A percentile compares a stretch with the other conserved stretches of the same genome.
These are phyloP conservation scores for Pyrocoelia pectoralis DNA, from an alignment of 2,888 invertebrate species.

Conservation along the genomic window DNA sequence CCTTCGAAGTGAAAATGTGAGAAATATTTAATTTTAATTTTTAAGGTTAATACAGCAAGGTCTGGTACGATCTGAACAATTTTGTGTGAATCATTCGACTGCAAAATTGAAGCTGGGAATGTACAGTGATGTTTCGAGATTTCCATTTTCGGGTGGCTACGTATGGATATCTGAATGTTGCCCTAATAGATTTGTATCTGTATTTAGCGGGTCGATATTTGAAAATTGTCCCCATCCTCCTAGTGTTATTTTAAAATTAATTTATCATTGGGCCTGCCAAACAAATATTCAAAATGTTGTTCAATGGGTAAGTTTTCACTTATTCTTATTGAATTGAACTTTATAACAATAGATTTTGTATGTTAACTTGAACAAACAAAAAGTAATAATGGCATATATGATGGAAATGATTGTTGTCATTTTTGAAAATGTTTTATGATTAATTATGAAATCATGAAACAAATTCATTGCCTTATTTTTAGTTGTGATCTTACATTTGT, in stretches of 20 bases:
- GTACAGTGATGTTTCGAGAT: slow-evolving; percentile 85
- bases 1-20: neutral
- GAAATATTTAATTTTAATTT: slow-evolving; percentile 14
- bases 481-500: too few relatives aligned
- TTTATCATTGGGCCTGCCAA: slow-evolving; percentile 93
- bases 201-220: slow-evolving; percentile 87
- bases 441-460: too few relatives aligned
- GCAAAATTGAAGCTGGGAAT: slow-evolving; percentile 81
- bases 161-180: slow-evolving; percentile 93
- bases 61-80: slow-evolving; percentile 80
- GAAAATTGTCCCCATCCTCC: slow-evolving; percentile 88
- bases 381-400: too few relatives aligned
- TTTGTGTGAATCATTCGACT: slow-evolving; percentile 73
- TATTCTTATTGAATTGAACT: too few relatives aligned
- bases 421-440: too few relatives aligned
- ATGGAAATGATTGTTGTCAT: too few relatives aligned
- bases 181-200: slow-evolving; percentile 83
- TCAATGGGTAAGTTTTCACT: slow-evolving; percentile 76
- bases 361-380: too few relatives aligned
- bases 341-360: too few relatives aligned
- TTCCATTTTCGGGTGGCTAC: slow-evolving; percentile 88
- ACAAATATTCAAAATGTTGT: slow-evolving; percentile 89
- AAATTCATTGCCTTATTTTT: too few relatives aligned
- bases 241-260: slow-evolving; percentile 79
- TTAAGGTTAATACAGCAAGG: slow-evolving; percentile 80